These are phyloP conservation scores for Nomada fabriciana DNA, from an alignment of 2,888 invertebrate genomes.

Conservation along the genomic window DNA sequence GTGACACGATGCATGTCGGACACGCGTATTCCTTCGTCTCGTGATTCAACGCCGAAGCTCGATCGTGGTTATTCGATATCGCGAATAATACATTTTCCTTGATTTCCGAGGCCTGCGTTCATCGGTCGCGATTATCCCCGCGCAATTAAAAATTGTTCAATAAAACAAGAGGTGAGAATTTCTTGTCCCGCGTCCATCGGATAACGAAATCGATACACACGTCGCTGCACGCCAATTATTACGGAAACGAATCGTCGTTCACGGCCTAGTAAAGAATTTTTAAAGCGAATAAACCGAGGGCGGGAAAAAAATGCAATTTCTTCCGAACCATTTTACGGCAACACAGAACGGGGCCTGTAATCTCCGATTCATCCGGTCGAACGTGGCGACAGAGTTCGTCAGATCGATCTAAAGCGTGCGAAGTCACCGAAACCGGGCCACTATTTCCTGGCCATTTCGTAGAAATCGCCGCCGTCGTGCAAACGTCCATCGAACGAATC, in stretches of 20 bases:
- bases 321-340: slow-evolving; percentile 33
- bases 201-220: slow-evolving; percentile 7
- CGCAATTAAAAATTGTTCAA: neutral
- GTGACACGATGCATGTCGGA: neutral
- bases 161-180: neutral
- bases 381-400: neutral
- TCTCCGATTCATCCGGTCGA: slow-evolving; percentile 28
- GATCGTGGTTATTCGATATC: neutral
- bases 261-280: neutral
- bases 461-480: slow-evolving; percentile 36
- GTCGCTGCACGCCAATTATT: neutral
- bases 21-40: slow-evolving; percentile 10
- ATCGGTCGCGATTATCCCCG: neutral
- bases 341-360: slow-evolving; percentile 9
- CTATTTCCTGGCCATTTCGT: slow-evolving; percentile 63
- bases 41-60: neutral
- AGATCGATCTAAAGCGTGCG: slow-evolving; percentile 23
- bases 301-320: slow-evolving; percentile 13
- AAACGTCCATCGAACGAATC: slow-evolving; percentile 41
- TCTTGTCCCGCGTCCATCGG: neutral
- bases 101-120: neutral
- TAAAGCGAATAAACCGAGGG: neutral
- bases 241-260: neutral
- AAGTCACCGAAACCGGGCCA: slow-evolving; percentile 53
- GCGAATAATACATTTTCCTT: neutral